phyloP scores from a whole-genome alignment of 1,140 invertebrate species.

The Pomacea maculata region DNA sequence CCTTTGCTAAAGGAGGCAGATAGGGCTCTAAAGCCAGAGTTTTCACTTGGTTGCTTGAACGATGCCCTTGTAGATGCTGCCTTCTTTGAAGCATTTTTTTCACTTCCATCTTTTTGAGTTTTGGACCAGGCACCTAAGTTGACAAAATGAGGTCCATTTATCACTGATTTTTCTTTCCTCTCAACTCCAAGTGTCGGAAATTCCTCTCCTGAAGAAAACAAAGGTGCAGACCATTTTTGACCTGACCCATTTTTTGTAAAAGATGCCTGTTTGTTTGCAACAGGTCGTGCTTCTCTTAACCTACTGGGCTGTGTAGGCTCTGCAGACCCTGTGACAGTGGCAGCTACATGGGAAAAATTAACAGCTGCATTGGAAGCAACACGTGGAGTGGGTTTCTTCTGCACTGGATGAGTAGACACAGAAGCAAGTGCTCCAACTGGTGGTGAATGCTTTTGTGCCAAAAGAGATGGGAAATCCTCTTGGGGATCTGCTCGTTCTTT shows the following conservation, averaged over 20 bases:
- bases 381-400: background rate
- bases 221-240: conserved; percentile 6
- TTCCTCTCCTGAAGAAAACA: conserved; percentile 19
- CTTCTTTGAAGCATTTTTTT: background rate
- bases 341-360: background rate
- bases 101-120: background rate
- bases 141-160: conserved; percentile 9
- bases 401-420: background rate
- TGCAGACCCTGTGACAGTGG: background rate
- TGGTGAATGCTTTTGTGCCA: background rate
- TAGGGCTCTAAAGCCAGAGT: background rate
- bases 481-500: conserved; percentile 25
- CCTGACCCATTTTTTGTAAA: background rate
- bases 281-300: background rate
- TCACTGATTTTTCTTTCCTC: conserved; percentile 2
- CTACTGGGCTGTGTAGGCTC: background rate
- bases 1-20: conserved; percentile 8
- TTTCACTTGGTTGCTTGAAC: background rate
- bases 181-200: conserved; percentile 23
- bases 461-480: conserved; percentile 56
- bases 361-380: too few relatives aligned
- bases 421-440: background rate
- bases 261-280: conserved; percentile 16
- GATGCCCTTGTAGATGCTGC: background rate
- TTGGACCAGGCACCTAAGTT: background rate